These are phyloP conservation scores for Sphaerodactylus townsendi DNA, from an alignment of 2,113 vertebrate genomes.

Conservation along the genomic window DNA sequence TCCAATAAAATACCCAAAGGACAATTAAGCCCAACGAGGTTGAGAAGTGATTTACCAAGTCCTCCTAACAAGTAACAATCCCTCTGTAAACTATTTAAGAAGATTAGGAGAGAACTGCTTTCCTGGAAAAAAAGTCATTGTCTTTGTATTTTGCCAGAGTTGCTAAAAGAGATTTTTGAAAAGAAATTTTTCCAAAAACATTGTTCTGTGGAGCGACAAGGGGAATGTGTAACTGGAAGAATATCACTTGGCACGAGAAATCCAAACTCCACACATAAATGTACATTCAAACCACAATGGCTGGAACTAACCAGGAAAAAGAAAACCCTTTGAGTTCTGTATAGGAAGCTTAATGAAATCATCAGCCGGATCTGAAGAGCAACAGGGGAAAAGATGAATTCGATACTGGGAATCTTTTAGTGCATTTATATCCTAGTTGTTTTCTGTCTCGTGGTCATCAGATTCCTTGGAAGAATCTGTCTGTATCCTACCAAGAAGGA, in stretches of 20 bases:
- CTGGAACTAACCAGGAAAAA: neutral
- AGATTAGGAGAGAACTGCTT: neutral
- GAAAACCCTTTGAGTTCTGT: neutral
- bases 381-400: too few relatives aligned
- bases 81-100: neutral
- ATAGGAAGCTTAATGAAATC: neutral
- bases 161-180: neutral
- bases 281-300: neutral
- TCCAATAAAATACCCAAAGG: neutral
- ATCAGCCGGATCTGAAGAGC: neutral
- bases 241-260: neutral
- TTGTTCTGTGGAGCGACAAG: neutral
- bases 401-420: too few relatives aligned
- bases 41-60: neutral
- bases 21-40: conserved; percentile 22
- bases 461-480: too few relatives aligned
- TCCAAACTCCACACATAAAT: neutral
- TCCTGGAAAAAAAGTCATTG: neutral
- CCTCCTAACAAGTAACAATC: neutral
- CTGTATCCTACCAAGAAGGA: too few relatives aligned
- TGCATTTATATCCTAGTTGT: too few relatives aligned
- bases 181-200: neutral
- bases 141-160: neutral
- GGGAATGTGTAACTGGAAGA: neutral
- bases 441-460: too few relatives aligned